Percentiles rank a stretch among this genome's conserved stretches.
These are phyloP conservation scores for Orycteropus afer DNA, from an alignment of 2,113 vertebrate species.

Conservation along the genomic window DNA sequence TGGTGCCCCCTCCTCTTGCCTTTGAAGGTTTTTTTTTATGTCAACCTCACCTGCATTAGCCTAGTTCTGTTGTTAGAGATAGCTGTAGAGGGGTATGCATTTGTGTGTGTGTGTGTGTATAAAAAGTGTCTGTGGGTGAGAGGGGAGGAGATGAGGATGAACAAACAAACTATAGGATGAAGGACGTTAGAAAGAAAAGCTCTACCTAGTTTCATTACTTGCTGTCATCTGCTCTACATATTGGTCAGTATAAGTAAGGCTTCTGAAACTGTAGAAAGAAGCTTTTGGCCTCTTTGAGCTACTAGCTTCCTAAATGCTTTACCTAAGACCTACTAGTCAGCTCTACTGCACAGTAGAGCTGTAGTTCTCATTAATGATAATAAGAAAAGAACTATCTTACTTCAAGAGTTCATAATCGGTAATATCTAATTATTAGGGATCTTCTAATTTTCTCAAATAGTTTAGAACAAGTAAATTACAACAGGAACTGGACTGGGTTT, in stretches of 20 bases:
- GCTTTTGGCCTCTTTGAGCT: background rate
- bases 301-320: constrained; percentile 40
- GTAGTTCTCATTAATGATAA: constrained; percentile 29
- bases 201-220: background rate
- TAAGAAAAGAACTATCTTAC: constrained; percentile 4
- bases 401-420: background rate
- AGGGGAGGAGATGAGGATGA: background rate
- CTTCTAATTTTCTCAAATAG: background rate
- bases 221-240: background rate
- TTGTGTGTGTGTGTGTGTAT: background rate
- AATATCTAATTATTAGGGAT: constrained; percentile 26
- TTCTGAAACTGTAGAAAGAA: constrained; percentile 6
- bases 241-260: background rate
- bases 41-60: background rate
- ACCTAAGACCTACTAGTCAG: background rate
- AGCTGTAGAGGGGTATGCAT: background rate
- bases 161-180: background rate
- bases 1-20: background rate
- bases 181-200: background rate
- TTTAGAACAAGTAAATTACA: constrained; percentile 15
- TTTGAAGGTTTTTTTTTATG: background rate
- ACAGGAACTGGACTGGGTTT: background rate
- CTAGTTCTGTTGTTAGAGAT: background rate
- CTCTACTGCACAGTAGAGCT: background rate
- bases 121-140: background rate